Evolutionary conservation across 2,113 vertebrate genomes (phyloP).

Genomic region (Quiscalus mexicanus): DNA sequence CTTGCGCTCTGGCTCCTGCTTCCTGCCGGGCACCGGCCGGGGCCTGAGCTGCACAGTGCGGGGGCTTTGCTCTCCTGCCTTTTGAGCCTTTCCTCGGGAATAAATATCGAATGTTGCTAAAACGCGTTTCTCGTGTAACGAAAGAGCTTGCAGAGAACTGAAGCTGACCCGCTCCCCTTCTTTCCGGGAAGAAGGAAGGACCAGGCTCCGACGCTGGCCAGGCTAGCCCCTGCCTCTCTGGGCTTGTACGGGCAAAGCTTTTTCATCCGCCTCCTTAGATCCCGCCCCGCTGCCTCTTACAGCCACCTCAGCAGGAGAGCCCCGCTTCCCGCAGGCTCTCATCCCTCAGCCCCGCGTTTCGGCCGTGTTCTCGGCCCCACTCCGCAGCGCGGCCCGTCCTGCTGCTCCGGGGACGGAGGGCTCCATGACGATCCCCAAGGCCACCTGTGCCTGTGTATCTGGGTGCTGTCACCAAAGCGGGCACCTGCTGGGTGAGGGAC

Average conservation of each 20-base stretch:
- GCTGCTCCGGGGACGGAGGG: neutral
- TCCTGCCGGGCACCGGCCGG: neutral
- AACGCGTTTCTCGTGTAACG: neutral
- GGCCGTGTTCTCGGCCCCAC: neutral
- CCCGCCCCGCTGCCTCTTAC: neutral
- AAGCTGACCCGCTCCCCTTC: neutral
- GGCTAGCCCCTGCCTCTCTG: neutral
- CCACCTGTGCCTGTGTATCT: neutral
- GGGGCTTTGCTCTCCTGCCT: neutral
- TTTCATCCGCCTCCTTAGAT: neutral
- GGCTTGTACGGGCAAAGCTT: neutral
- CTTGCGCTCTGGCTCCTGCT: neutral
- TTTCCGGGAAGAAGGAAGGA: neutral
- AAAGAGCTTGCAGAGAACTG: neutral
- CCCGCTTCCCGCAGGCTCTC: neutral
- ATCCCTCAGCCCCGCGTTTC: no score
- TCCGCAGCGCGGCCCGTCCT: neutral
- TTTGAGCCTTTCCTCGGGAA: neutral
- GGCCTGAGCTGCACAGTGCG: neutral
- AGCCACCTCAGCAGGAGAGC: neutral
- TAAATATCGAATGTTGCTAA: neutral
- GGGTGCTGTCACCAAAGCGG: rapidly evolving
- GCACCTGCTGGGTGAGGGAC: neutral
- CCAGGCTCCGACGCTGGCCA: neutral
- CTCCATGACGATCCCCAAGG: rapidly evolving